Base-by-base conservation (phyloP, 1,140 invertebrate genomes). In the Parasteatoda tepidariorum region DNA sequence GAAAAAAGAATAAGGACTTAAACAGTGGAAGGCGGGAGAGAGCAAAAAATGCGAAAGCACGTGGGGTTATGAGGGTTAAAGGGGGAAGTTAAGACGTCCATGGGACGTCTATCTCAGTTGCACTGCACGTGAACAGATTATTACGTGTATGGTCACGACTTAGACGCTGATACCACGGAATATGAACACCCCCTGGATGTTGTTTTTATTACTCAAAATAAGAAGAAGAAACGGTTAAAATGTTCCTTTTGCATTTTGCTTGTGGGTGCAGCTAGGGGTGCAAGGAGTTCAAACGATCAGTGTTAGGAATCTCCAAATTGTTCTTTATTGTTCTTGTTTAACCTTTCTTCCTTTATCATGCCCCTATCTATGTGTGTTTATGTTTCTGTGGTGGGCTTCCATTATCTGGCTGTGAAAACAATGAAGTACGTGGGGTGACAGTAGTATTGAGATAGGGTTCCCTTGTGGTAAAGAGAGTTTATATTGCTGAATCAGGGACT, bases 111-210 rank as follows among this genome's bases (percentile, higher is more conserved):
- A 73, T 73, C 70, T 73, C n/a, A 6, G 48, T 30, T 15, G 31
- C 31, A 34, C 30, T 28, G 31, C 59, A 41, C 73, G 73, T 75
- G 73, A 75, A 57, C 33, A 75, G 55, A 61, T 75, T 75, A 75
- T 75, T 75, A 41, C 26, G 55, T 41, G 59, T 61, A 61, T 38
- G 15, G 73, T 75, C 73, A 75, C 73, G 73, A 75, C 34, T 62
- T 38, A 38, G 18, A 6, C 59, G n/a, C 68, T 71, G 68, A 71
- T 71, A 71, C 18, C 9, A 28, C 26, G 68, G 26, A 2, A 26
- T n/a, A 24, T 24, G 34, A 68, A 68, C n/a, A 41, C 48, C 62
- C 18, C 9, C 57, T 68, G 24, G 66, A 68, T 54, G 66, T 15
- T 64, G 24, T 59, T 59, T n/a, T 59, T 26, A 59, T 22, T 59